Base-by-base conservation (phyloP, 2,888 invertebrate species). In the Horisme vitalbata region DNA sequence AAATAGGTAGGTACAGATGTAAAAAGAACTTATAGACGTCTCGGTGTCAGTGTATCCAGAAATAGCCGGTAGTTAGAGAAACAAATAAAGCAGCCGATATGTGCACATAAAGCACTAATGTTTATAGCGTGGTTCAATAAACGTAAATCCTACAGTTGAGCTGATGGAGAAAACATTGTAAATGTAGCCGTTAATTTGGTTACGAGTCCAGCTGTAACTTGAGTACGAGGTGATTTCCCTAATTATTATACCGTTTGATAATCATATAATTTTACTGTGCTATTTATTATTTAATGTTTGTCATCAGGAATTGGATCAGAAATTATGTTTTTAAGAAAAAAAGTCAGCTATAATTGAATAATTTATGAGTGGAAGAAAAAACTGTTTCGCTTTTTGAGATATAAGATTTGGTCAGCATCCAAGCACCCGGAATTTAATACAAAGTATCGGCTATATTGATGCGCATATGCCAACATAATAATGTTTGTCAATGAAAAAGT, bases 51-150 rank as follows among this genome's bases (percentile, higher is more conserved):
- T 28, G n/a, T 24, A 38, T 5, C 41, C 37, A 24, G 20, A 28
- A 43, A 38, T 30, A 43, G 47, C 27, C 27, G 28, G 39, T 14
- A 45, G 50, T 39, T 33, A 52, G 48, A 45, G 35, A 41, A 57
- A 62, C 61, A 56, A 53, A 65, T 62, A 57, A 60, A 55, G 24
- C 48, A 48, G 24, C 50, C 46, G 41, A 53, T 65, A 57, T 57
- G 57, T 49, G 47, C 49, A 18, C 49, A 36, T 47, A 52, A 44
- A 55, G 53, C 37, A 51, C 55, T 52, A 51, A 59, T 59, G 64
- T 68, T 71, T 66, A 67, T 61, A 41, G 64, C 45, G 52, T 39
- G 50, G 41, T 49, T 47, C 65, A 44, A 65, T 68, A 68, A 70
- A 74, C 63, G 68, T 70, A 70, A 66, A 63, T 68, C 60, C 41